A percentile compares a stretch with the other conserved stretches of the same genome.
Conservation (phyloP, 2,113 vertebrate genomes). For the Aegithalos caudatus region DNA sequence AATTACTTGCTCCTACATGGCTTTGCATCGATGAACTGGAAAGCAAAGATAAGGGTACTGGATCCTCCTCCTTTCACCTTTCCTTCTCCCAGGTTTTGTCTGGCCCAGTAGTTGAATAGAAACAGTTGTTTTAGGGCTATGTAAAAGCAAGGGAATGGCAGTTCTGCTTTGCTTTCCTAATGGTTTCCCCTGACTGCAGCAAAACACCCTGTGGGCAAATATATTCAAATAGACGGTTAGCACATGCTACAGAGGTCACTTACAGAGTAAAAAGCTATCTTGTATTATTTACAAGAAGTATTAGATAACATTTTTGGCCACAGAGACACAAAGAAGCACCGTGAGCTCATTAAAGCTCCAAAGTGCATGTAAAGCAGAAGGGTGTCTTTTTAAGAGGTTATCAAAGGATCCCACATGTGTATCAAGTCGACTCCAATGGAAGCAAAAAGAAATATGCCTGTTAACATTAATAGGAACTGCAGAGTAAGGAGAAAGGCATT, state of each 20-base stretch:
- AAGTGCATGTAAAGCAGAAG: constrained; percentile 35
- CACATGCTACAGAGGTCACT: not conserved
- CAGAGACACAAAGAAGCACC: not conserved
- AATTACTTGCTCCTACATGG: not conserved
- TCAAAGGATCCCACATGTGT: constrained; percentile 27
- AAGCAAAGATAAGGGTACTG: not conserved
- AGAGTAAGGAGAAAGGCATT: not conserved
- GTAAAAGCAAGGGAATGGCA: not conserved
- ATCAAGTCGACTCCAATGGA: not conserved
- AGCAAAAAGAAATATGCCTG: not conserved
- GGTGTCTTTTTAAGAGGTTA: constrained; percentile 40
- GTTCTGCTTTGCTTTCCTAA: not conserved
- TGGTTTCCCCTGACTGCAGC: not conserved
- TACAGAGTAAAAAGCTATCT: not conserved
- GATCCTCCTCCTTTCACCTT: not conserved
- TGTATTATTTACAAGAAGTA: constrained; percentile 47
- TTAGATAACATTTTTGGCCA: constrained; percentile 14
- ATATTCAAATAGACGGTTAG: not conserved
- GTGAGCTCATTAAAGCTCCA: not conserved
- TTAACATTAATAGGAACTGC: not conserved
- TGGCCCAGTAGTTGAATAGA: not conserved
- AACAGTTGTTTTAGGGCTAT: not conserved
- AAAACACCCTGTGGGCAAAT: not conserved
- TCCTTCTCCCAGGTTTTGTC: not conserved
- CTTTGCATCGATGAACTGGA: not conserved